Conservation (phyloP, 2,797 vertebrate species). For the Lophura swinhoii region DNA sequence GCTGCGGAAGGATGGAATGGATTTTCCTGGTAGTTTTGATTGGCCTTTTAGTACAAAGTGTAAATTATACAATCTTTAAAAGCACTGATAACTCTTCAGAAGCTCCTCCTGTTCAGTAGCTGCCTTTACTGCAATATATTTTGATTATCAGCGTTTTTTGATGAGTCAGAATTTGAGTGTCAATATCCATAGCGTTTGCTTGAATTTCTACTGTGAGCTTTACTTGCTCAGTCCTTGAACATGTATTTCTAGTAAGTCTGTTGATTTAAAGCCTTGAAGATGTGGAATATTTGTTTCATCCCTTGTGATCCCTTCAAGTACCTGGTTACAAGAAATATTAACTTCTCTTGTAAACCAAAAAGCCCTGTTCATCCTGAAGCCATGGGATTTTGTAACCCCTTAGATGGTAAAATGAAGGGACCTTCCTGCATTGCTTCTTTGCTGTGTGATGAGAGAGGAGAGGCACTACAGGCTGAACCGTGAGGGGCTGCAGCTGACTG, state of each 20-base stretch:
- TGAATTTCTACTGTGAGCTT: neutral
- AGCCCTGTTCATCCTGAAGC: neutral
- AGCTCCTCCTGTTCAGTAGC: neutral
- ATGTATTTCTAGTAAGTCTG: neutral
- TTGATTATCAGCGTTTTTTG: neutral
- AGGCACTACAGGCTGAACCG: neutral
- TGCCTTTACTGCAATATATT: neutral
- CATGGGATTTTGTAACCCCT: neutral
- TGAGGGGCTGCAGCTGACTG: neutral
- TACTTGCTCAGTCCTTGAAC: neutral
- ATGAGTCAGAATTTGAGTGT: neutral
- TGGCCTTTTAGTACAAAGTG: neutral
- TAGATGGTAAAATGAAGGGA: neutral
- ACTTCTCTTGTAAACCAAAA: neutral
- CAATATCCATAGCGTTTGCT: neutral
- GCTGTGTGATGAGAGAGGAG: neutral
- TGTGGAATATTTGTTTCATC: neutral
- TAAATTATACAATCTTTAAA: neutral
- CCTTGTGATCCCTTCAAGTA: neutral
- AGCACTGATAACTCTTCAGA: neutral
- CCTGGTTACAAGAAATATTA: neutral
- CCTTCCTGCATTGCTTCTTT: neutral
- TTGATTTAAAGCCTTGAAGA: neutral
- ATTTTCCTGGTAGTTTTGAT: constrained; percentile 12
- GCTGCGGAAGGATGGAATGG: neutral